phyloP scores from a whole-genome alignment of 2,113 vertebrate species.

The Ahaetulla prasina region DNA sequence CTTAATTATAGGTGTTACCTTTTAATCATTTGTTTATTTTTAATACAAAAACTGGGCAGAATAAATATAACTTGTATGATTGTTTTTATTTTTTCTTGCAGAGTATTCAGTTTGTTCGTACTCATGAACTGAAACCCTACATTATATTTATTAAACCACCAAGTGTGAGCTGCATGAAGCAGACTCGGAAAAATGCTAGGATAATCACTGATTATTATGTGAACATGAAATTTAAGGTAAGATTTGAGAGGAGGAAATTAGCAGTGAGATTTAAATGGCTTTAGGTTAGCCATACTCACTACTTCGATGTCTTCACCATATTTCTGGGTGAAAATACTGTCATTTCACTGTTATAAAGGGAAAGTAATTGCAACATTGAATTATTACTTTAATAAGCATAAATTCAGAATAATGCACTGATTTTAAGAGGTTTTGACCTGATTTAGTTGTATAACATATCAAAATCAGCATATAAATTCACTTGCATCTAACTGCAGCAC shows the following conservation, averaged over 20 bases:
- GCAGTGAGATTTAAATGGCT: background rate
- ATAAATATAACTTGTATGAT: background rate
- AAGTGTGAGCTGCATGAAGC: slow-evolving; percentile 73
- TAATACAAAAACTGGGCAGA: background rate
- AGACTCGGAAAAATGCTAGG: slow-evolving; percentile 79
- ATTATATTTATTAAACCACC: slow-evolving; percentile 93
- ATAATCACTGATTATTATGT: slow-evolving; percentile 87
- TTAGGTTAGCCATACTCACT: background rate
- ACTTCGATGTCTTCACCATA: background rate
- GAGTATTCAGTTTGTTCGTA: slow-evolving; percentile 83
- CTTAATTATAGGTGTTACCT: background rate
- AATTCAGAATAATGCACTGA: background rate
- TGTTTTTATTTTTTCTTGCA: slow-evolving; percentile 45
- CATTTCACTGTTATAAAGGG: background rate
- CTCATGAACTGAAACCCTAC: slow-evolving; percentile 84
- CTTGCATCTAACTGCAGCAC: background rate
- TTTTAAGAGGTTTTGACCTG: background rate
- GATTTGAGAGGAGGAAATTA: slow-evolving; percentile 25
- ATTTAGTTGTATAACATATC: background rate
- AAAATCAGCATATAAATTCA: background rate
- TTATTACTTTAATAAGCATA: background rate
- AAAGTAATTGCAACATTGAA: no score
- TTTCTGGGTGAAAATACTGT: background rate
- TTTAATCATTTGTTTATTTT: background rate
- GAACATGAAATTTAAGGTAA: slow-evolving; percentile 86